phyloP scores from a whole-genome alignment of 2,888 invertebrate species.

The Trichopria drosophilae region DNA sequence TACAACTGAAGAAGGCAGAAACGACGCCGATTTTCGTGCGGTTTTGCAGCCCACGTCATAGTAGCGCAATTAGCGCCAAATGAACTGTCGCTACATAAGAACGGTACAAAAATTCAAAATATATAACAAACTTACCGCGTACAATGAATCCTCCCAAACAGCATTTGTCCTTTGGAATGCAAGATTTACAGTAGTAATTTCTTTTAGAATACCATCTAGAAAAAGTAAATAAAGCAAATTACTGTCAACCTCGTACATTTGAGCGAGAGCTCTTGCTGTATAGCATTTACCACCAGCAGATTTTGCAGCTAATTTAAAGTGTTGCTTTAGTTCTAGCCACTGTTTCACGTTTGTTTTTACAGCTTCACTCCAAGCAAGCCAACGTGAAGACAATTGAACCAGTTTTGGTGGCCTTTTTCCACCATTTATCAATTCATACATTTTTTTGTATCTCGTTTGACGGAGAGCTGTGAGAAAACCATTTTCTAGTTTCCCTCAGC shows the following conservation, averaged over 20 bases:
- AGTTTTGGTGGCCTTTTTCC: slow-evolving; percentile 29
- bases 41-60: no score
- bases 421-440: slow-evolving; percentile 31
- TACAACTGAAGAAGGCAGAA: no score
- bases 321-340: slow-evolving; percentile 37
- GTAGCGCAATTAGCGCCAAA: no score
- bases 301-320: slow-evolving; percentile 31
- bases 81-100: no score
- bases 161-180: slow-evolving; percentile 33
- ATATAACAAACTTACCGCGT: no score
- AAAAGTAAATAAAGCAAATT: slow-evolving; percentile 36
- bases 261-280: slow-evolving; percentile 28
- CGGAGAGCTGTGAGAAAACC: not conserved
- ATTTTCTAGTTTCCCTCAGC: not conserved
- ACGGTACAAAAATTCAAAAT: no score
- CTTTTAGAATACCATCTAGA: slow-evolving; percentile 34
- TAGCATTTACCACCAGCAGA: slow-evolving; percentile 33
- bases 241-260: slow-evolving; percentile 34
- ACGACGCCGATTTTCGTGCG: no score
- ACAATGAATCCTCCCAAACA: no score
- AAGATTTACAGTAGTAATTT: slow-evolving; percentile 31
- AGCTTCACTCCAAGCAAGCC: slow-evolving; percentile 39
- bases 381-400: slow-evolving; percentile 34
- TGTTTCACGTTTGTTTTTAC: slow-evolving; percentile 37
- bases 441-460: slow-evolving; percentile 27